These are phyloP conservation scores for Microtus oregoni DNA, from an alignment of 2,113 vertebrate genomes.

Conservation along the genomic window DNA sequence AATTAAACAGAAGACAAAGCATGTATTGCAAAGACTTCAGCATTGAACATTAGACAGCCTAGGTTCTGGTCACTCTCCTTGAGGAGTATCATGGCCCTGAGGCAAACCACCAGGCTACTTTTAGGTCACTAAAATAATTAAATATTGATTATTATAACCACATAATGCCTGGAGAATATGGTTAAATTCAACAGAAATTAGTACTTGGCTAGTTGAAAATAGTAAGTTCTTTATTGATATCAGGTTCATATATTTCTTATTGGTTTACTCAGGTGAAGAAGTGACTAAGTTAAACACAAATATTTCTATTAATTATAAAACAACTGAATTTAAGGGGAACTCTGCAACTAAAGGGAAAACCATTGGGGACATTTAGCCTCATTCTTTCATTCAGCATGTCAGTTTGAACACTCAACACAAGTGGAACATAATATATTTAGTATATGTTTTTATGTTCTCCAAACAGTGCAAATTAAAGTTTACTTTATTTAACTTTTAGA, in stretches of 20 bases:
- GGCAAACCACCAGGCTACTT: neutral
- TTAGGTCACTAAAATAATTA: neutral
- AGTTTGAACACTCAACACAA: neutral
- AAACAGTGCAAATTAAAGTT: neutral
- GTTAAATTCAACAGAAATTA: neutral
- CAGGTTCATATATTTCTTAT: neutral
- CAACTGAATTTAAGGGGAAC: no score
- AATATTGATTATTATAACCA: neutral
- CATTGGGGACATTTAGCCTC: accelerated
- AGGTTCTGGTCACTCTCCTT: neutral
- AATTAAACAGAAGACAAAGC: neutral
- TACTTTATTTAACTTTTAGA: neutral
- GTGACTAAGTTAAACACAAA: neutral
- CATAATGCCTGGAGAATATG: neutral
- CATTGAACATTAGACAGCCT: neutral
- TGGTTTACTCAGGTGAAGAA: neutral
- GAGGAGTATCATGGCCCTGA: neutral
- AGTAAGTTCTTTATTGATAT: no score
- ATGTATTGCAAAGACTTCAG: neutral
- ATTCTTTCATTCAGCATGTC: neutral
- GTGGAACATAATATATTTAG: neutral
- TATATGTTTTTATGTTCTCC: neutral
- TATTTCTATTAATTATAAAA: neutral
- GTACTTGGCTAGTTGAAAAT: neutral
- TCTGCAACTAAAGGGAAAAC: neutral